These are phyloP conservation scores for Tetrao urogallus DNA, from an alignment of 2,113 vertebrate species.

Conservation along the genomic window DNA sequence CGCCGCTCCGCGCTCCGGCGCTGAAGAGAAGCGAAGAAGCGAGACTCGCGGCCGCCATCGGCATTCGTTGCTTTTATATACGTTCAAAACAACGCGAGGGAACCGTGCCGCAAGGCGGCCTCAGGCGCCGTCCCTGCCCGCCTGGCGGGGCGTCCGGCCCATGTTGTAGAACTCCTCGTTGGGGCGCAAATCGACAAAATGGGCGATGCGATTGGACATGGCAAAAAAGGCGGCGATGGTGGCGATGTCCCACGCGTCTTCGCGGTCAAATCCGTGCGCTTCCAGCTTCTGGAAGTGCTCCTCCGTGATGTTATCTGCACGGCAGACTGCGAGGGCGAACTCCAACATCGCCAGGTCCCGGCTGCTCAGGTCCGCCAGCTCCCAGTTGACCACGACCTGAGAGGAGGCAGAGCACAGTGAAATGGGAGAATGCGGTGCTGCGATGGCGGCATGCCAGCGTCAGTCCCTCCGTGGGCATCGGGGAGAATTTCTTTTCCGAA, in stretches of 20 bases:
- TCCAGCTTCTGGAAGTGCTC: conserved; percentile 81
- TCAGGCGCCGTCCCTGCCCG: conserved; percentile 12
- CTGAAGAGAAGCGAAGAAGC: not conserved
- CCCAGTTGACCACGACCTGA: conserved; percentile 84
- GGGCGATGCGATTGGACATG: conserved; percentile 85
- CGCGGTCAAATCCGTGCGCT: conserved; percentile 81
- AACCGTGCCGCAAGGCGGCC: too few relatives aligned
- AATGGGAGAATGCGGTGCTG: not conserved
- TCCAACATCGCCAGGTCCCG: conserved; percentile 84
- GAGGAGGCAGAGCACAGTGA: not conserved
- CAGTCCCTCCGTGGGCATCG: too few relatives aligned
- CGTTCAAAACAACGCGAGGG: not conserved
- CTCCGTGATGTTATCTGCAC: conserved; percentile 82
- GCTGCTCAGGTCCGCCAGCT: conserved; percentile 77
- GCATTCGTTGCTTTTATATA: not conserved
- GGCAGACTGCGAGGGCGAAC: conserved; percentile 84
- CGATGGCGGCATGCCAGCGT: too few relatives aligned
- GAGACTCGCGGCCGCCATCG: too few relatives aligned
- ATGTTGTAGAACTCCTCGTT: conserved; percentile 85
- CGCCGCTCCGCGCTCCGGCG: too few relatives aligned
- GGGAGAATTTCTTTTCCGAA: too few relatives aligned
- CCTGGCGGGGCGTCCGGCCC: conserved; percentile 68
- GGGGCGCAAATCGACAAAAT: conserved; percentile 81
- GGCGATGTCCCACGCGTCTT: conserved; percentile 89
- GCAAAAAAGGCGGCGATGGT: conserved; percentile 86